Percentiles rank a stretch among this genome's conserved stretches.
These are phyloP conservation scores for Anguilla japonica DNA, from an alignment of 2,113 vertebrate species.

Conservation along the genomic window DNA sequence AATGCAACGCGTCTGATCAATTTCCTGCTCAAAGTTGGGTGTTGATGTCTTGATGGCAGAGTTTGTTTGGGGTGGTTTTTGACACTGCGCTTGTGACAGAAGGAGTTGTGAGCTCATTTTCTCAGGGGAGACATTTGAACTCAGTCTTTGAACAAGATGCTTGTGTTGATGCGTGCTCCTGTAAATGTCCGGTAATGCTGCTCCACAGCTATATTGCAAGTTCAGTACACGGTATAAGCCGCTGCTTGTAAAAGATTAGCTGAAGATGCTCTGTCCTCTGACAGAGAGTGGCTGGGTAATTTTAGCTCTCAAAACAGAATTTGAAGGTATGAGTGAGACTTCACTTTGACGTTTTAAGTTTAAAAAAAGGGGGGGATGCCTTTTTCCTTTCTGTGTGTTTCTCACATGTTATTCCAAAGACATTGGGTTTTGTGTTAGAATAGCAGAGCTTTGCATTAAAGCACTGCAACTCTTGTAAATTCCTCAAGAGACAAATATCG, in stretches of 20 bases:
- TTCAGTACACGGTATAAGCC: not conserved
- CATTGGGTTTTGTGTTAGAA: not conserved
- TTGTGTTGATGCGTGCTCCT: not conserved
- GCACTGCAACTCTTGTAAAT: not conserved
- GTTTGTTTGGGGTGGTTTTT: not conserved
- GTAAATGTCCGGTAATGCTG: not conserved
- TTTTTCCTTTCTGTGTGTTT: not conserved
- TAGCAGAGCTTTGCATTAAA: conserved; percentile 7
- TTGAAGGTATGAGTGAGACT: conserved; percentile 1
- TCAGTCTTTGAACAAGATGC: not conserved
- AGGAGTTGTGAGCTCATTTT: not conserved
- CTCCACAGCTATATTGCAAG: not conserved
- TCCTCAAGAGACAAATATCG: conserved; percentile 9
- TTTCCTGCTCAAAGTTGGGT: too few relatives aligned
- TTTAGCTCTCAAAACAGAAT: not conserved
- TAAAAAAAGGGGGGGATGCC: not conserved
- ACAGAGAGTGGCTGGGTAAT: not conserved
- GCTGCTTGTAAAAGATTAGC: not conserved
- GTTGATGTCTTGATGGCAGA: not conserved
- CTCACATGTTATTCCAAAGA: not conserved
- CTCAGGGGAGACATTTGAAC: not conserved
- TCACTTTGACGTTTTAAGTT: not conserved
- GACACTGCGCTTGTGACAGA: not conserved
- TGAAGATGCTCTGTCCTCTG: not conserved
- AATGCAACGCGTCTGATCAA: not conserved